phyloP scores from a whole-genome alignment of 2,113 vertebrate genomes.

The Lophotis ruficrista region DNA sequence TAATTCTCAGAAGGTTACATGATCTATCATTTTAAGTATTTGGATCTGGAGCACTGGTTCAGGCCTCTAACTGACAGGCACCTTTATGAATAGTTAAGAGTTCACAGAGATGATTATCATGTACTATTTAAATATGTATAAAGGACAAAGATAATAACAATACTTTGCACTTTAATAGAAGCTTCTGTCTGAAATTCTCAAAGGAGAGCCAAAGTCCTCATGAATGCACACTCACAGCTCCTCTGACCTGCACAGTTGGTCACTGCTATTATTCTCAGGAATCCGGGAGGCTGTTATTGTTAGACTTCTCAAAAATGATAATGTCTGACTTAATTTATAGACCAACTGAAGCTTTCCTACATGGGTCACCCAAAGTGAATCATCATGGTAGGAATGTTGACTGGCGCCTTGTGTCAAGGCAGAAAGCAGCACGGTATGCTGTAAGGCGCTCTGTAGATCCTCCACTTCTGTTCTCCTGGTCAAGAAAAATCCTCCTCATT shows the following conservation, averaged over 20 bases:
- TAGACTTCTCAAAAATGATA: neutral
- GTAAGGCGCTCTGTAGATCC: neutral
- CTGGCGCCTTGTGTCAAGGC: rapidly evolving
- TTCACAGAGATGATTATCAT: slow-evolving; percentile 74
- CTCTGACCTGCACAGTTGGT: slow-evolving; percentile 53
- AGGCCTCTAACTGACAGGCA: slow-evolving; percentile 66
- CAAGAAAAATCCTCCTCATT: neutral
- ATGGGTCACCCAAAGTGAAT: neutral
- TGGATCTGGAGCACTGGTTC: slow-evolving; percentile 54
- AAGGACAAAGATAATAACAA: slow-evolving; percentile 76
- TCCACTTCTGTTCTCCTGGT: rapidly evolving
- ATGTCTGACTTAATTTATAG: neutral
- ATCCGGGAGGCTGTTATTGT: neutral
- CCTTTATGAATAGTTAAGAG: slow-evolving; percentile 76
- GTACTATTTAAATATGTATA: slow-evolving; percentile 77
- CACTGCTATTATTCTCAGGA: slow-evolving; percentile 26
- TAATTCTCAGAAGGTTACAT: slow-evolving; percentile 52
- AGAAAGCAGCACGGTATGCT: neutral
- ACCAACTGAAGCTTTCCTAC: neutral
- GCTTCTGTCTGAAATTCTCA: slow-evolving; percentile 65
- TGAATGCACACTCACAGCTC: slow-evolving; percentile 23
- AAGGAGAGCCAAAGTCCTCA: slow-evolving; percentile 29
- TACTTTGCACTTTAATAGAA: slow-evolving; percentile 71
- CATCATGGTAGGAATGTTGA: neutral
- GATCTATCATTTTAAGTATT: slow-evolving; percentile 65